Evolutionary conservation across 2,888 invertebrate species (phyloP), one percentile per base, ranked within the genome.

Genomic region (Alviniconcha strummeri): DNA sequence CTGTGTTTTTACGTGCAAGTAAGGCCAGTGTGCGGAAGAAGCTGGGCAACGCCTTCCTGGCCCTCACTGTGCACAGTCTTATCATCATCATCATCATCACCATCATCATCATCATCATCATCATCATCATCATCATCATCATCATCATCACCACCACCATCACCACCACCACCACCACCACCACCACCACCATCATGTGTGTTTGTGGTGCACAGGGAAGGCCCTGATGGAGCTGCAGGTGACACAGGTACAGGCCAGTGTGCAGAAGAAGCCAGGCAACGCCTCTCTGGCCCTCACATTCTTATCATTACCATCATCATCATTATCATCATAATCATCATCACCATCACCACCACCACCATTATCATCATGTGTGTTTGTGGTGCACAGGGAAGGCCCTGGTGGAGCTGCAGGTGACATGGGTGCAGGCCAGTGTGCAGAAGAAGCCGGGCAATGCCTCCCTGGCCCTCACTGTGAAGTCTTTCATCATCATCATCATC

Each of bases 171-270:
- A 36, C 3, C 36, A 36, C 36, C 36, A 36, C 36, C 36, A 36
- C 36, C 36, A 36, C 36, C 36, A 36, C 36, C 36, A 36, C 36
- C 36, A 36, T 3, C 36, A 36, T 36, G 36, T 36, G 36, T 36
- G 3, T 36, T 36, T 36, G 36, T 36, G 36, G 36, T 36, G 36
- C 36, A 5, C 96, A 92, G 98, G 97, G 9, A 95, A 97, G 88
- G 97, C 98, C 93, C 96, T 98, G 83, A 98, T 98, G 0, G 98
- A 99, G 93, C 95, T 98, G 84, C 98, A 98, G 94, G 97, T 98
- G 60, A 96, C 96, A 84, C 98, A 98, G 56, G 98, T 98, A 72
- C 96, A 96, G 90, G 96, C 96, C 67, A 96, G 96, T 8, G 95
- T 96, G 87, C 96, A 96, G 56, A 96, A 96, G 92, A 95, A 97